Base-by-base conservation (phyloP, 2,888 invertebrate species). In the Yponomeuta plumbellus region DNA sequence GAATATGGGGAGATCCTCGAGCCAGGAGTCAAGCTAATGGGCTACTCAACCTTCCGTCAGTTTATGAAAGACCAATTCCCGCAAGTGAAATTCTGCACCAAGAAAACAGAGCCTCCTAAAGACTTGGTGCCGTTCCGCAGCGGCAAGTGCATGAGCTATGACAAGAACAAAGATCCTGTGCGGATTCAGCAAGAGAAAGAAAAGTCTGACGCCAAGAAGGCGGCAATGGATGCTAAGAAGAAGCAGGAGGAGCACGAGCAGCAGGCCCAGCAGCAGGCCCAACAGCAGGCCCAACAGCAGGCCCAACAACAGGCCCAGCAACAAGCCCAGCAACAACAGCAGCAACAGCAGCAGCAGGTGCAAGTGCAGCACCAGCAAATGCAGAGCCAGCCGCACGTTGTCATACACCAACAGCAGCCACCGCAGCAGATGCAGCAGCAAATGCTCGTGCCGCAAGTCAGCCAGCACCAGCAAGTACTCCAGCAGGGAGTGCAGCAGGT, bases 1-100 rank as follows among this genome's bases (percentile, higher is more conserved):
- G 94, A 95, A 73, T 95, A 94, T 76, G 95, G 95, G 69, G 94
- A 94, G 77, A 93, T 94, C 70, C 82, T 94, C 66, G 94, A 94
- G 74, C 94, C 94, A 0, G 93, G 93, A 66, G 93, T 94, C 17
- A 96, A 95, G 81, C 85, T 95, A 20, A 95, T 96, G 95, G 95
- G 96, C 0, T 96, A 95, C 75, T 95, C 95, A 1, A 95, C 95
- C 11, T 96, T 96, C 85, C 90, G 95, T 70, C 94, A 95, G 73
- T 96, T 96, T 77, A 94, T 96, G 94, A 95, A 95, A 78, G 95
- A 95, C 74, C 96, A 96, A 77, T 96, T 96, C 80, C 95, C 96
- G 0, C 94, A 95, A 74, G 94, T 95, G 5, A 95, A 94, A 77
- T 95, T 95, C 76, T 94, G 94, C 69, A 93, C 93, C 0, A 94